Conservation (phyloP, 2,888 invertebrate genomes). For the Hydroisotoma schaefferi region DNA sequence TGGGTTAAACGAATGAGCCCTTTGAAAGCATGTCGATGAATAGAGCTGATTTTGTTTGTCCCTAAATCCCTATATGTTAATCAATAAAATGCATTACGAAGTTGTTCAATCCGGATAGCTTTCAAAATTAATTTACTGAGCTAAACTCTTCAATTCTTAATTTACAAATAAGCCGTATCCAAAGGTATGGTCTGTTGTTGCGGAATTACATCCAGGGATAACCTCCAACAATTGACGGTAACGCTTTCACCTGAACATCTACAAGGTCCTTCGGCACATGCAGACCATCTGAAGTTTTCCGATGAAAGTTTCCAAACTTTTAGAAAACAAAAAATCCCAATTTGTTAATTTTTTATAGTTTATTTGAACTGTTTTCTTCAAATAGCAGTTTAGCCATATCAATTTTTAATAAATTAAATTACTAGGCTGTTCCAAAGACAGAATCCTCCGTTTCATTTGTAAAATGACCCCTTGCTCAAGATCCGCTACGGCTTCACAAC, state of each 20-base stretch:
- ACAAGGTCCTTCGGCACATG: constrained; percentile 41
- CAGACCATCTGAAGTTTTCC: constrained; percentile 41
- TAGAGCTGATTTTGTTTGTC: constrained; percentile 64
- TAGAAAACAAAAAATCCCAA: background rate
- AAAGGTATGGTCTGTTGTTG: constrained; percentile 39
- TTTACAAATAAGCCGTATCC: constrained; percentile 39
- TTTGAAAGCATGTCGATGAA: constrained; percentile 67
- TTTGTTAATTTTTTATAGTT: background rate
- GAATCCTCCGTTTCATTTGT: constrained; percentile 25
- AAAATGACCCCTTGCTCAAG: background rate
- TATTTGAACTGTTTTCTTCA: background rate
- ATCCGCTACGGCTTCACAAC: background rate
- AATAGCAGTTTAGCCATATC: background rate
- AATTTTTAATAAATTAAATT: constrained; percentile 4
- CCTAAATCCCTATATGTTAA: constrained; percentile 71
- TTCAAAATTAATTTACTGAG: too few species aligned
- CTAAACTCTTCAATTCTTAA: too few species aligned
- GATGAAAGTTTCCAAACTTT: constrained; percentile 40
- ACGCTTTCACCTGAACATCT: constrained; percentile 35
- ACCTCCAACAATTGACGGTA: constrained; percentile 39
- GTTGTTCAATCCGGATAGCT: background rate
- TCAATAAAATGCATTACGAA: constrained; percentile 7
- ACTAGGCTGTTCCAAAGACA: constrained; percentile 44
- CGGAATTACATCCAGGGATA: constrained; percentile 31
- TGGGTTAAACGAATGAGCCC: constrained; percentile 61